phyloP scores from a whole-genome alignment of 2,888 invertebrate species.

The Lasioglossum vierecki region DNA sequence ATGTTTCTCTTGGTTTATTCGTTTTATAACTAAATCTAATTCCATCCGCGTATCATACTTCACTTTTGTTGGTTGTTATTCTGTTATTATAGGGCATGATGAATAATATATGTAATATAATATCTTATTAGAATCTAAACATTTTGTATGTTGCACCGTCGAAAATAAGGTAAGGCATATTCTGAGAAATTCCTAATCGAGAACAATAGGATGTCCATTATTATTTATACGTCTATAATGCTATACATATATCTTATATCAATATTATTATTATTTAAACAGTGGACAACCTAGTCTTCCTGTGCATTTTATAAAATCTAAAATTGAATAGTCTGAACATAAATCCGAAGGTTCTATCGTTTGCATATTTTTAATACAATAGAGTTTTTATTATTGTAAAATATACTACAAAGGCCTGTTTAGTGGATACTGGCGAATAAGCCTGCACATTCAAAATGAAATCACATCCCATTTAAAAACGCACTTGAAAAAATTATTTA shows the following conservation, averaged over 20 bases:
- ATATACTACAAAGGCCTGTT: conserved; percentile 71
- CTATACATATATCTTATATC: conserved; percentile 65
- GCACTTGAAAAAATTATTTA: conserved; percentile 7
- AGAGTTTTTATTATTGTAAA: conserved; percentile 63
- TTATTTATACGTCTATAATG: conserved; percentile 53
- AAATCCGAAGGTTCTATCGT: conserved; percentile 68
- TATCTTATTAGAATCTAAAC: conserved; percentile 39
- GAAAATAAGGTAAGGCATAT: conserved; percentile 78
- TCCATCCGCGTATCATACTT: conserved; percentile 23
- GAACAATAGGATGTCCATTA: conserved; percentile 68
- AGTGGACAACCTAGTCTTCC: conserved; percentile 70
- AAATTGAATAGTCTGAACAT: conserved; percentile 71
- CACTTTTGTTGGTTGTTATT: neutral
- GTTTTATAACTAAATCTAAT: conserved; percentile 45
- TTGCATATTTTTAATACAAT: conserved; percentile 47
- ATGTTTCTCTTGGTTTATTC: conserved; percentile 23
- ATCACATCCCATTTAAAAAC: conserved; percentile 10
- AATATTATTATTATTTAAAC: conserved; percentile 57
- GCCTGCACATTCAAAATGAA: conserved; percentile 69
- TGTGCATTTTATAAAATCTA: conserved; percentile 76
- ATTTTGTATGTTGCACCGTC: conserved; percentile 70
- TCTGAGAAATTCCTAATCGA: conserved; percentile 61
- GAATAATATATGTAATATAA: conserved; percentile 40
- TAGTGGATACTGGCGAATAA: conserved; percentile 72
- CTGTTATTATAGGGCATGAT: conserved; percentile 19